Base-by-base conservation (phyloP, 2,113 vertebrate species). In the Sapajus apella region DNA sequence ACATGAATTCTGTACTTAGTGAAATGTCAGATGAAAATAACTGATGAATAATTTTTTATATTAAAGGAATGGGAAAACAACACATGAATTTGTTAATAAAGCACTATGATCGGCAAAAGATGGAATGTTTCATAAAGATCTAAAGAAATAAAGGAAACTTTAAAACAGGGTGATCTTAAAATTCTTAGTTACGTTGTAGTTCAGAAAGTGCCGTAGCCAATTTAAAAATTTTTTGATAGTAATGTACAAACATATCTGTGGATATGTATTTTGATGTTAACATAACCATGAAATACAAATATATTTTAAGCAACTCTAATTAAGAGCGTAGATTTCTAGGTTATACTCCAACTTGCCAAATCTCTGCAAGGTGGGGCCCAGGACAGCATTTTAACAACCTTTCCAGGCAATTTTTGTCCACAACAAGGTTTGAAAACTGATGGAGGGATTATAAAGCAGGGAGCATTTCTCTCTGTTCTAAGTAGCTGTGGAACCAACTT, bases 61-160 rank as follows among this genome's bases (percentile, higher is more conserved):
- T 97, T 97, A 97, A 97, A 97, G 70, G 80, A 85, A 95, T 97
- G 95, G 86, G 82, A 94, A 97, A 97, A 82, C 90, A 95, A 96
- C 75, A 96, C 79, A 86, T 55, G 43, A 95, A 94, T 96, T 83
- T 93, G 96, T 97, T 94, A 97, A 96, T 97, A 97, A 97, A 98
- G 90, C 94, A 96, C 94, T 94, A 79, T 96, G 96, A 97, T 86
- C 90, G 96, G 30, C 92, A 91, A 97, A 96, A 95, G 86, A 95
- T 91, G 72, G 91, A 97, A 90, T 93, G 90, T 96, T 98, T 97
- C 37, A 68, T 97, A 88, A 97, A 96, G 94, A 94, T 91, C 55
- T 91, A 86, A 87, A 88, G 85, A 97, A 97, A 95, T 97, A 97
- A 97, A 98, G 75, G 76, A 61, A 50, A 95, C 79, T 97, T 90